These are phyloP conservation scores for Colinus virginianus DNA, from an alignment of 2,113 vertebrate genomes.

Conservation along the genomic window DNA sequence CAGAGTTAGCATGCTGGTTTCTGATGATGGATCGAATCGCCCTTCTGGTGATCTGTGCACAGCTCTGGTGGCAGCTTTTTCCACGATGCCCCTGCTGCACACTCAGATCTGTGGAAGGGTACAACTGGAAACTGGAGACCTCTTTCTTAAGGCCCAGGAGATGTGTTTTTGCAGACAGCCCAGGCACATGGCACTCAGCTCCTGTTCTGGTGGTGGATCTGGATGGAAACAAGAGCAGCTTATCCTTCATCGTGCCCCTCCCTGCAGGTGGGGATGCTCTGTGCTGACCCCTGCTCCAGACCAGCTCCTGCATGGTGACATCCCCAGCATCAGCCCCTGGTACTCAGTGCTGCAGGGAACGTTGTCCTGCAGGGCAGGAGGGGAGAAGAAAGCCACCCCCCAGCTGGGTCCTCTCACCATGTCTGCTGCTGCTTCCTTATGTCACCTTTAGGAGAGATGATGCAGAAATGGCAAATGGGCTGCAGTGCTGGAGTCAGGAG, in stretches of 20 bases:
- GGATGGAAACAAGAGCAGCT: not conserved
- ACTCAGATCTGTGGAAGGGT: not conserved
- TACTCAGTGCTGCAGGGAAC: not conserved
- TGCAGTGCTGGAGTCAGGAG: rapidly evolving
- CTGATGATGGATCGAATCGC: rapidly evolving
- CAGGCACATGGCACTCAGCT: not conserved
- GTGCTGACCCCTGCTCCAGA: rapidly evolving
- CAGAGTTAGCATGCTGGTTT: not conserved
- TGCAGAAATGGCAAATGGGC: not conserved
- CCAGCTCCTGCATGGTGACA: not conserved
- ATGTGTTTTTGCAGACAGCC: not conserved
- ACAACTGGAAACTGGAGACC: not conserved
- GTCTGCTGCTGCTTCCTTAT: not conserved
- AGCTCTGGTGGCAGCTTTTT: not conserved
- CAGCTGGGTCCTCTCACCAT: not conserved
- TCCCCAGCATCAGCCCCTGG: not conserved
- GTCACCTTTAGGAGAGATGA: not conserved
- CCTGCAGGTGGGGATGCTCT: not conserved
- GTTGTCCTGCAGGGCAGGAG: not conserved
- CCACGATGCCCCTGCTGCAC: not conserved
- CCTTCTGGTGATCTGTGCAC: not conserved
- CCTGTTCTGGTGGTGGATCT: not conserved
- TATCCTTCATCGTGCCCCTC: not conserved
- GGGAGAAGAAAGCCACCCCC: not conserved
- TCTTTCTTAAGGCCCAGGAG: not conserved